Conservation (phyloP, 2,797 vertebrate genomes). For the Gallinago nigripennis region DNA sequence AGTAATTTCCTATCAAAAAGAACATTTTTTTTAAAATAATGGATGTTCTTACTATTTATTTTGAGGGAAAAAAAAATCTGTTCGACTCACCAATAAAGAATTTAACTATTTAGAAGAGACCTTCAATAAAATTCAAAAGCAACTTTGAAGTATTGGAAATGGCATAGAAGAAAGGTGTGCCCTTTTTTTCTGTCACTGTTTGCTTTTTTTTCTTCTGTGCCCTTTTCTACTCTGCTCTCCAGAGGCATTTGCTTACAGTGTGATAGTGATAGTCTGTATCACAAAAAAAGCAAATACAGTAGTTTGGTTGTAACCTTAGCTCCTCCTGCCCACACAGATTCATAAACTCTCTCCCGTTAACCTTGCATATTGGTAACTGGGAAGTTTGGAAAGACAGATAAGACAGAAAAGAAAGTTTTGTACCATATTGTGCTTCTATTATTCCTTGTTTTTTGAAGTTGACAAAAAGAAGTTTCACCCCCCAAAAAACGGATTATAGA, state of each 20-base stretch:
- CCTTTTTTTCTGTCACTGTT: constrained; percentile 21
- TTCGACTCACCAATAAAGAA: not conserved
- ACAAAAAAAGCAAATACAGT: constrained; percentile 5
- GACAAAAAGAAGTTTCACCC: not conserved
- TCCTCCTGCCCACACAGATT: not conserved
- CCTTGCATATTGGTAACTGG: not conserved
- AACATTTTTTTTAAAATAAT: not conserved
- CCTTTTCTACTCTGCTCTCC: not conserved
- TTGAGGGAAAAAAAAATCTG: not conserved
- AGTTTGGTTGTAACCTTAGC: not conserved
- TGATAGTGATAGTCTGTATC: not conserved
- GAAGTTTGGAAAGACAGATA: not conserved
- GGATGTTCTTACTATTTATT: not conserved
- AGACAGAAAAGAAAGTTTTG: not conserved
- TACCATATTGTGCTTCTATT: not conserved
- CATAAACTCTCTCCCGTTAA: not conserved
- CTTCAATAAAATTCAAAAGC: not conserved
- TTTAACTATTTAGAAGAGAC: not conserved
- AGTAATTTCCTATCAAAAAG: not conserved
- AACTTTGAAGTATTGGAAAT: not conserved
- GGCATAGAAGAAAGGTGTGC: not conserved
- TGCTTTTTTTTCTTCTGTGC: not conserved
- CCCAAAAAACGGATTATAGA: not conserved
- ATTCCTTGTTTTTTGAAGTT: not conserved
- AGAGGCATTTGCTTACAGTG: constrained; percentile 4